Base-by-base conservation (phyloP, 2,888 invertebrate genomes). In the Phorcus lineatus region DNA sequence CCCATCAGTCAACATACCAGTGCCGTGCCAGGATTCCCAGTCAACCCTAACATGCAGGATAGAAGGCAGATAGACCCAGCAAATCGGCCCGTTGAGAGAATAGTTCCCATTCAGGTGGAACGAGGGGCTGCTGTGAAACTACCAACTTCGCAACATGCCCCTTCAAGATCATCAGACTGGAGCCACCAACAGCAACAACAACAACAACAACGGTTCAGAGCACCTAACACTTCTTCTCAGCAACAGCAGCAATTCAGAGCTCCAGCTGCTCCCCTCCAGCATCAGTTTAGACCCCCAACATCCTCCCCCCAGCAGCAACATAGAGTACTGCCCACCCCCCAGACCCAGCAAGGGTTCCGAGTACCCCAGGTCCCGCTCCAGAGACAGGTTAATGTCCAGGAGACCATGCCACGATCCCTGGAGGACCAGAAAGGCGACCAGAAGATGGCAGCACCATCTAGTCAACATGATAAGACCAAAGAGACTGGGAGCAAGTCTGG, bases 91-190 rank as follows among this genome's bases (percentile, higher is more conserved):
- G 78, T 57, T 40, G 86, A 88, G 67, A 82, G 86, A 70, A 85
- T 88, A 19, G 85, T 88, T 57, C 88, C 88, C 0, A 87, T 88
- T 67, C 84, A 86, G 80, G 83, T 88, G 19, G 83, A 83, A 40
- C 31, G 57, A 22, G 77, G 77, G 11, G n/a, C 77, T 36, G 62
- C 77, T 36, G 62, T 77, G 6, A 77, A 47, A 28, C 66, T 76
- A 17, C 36, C 54, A 1, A 28, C 53, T 4, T 55, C 76, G 3
- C 17, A 28, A 24, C n/a, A 19, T 2, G 2, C 28, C 36, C n/a
- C 67, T 0, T 9, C 47, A 19, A 16, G 24, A 36, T 7, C n/a
- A 19, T 2, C 19, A 22, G 13, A 17, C 11, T 36, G n/a, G 36
- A 75, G 19, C 31, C 79, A 81, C 19, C 57, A 66, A 22, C 67